Percentiles rank a stretch among this genome's conserved stretches.
Conservation (phyloP, 1,140 invertebrate genomes). For the Ips nitidus region DNA sequence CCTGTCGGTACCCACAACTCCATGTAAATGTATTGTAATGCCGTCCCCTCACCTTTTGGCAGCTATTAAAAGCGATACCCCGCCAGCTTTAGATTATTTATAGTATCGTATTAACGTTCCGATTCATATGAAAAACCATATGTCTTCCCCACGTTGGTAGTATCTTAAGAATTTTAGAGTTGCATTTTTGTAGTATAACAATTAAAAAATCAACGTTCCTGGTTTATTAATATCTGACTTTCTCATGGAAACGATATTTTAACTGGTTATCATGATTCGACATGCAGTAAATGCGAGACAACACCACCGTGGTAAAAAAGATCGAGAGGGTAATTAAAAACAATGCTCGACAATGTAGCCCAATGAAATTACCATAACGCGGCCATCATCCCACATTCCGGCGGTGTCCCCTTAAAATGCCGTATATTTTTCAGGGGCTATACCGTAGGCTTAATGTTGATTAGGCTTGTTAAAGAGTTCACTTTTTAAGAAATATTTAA, state of each 20-base stretch:
- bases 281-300: too few relatives aligned
- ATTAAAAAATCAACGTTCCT: too few relatives aligned
- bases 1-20: background rate
- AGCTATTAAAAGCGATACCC: conserved; percentile 37
- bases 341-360: conserved; percentile 8
- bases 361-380: conserved; percentile 17
- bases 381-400: conserved; percentile 18
- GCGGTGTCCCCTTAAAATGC: conserved; percentile 10
- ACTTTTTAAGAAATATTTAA: conserved; percentile 37
- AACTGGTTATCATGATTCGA: too few relatives aligned
- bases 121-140: conserved; percentile 39
- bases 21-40: conserved; percentile 12
- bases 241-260: too few relatives aligned
- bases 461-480: conserved; percentile 29
- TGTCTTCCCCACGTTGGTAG: background rate
- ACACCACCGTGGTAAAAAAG: too few relatives aligned
- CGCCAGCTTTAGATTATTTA: conserved; percentile 39
- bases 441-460: conserved; percentile 33
- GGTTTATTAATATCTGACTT: too few relatives aligned
- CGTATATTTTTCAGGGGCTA: conserved; percentile 19
- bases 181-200: too few relatives aligned
- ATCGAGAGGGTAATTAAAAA: conserved; percentile 3
- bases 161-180: too few relatives aligned
- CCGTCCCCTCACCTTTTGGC: conserved; percentile 17
- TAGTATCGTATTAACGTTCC: conserved; percentile 43